Evolutionary conservation across 2,888 invertebrate genomes (phyloP).

Genomic region (Drosophila multiciliata): DNA sequence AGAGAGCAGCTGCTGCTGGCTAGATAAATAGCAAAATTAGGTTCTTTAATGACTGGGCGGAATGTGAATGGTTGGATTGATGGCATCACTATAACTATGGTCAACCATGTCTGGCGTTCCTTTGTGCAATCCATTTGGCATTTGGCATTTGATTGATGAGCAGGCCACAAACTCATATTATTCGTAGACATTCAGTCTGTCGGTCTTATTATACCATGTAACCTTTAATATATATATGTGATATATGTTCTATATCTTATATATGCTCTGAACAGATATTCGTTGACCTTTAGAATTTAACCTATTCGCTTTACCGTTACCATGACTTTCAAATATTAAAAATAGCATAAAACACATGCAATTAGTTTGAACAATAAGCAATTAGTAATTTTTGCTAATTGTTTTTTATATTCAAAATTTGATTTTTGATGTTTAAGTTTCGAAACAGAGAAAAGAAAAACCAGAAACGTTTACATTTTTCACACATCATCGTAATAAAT

Average conservation of each 20-base stretch:
- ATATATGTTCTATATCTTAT: too few relatives aligned
- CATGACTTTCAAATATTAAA: conserved; percentile 22
- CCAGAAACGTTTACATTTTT: conserved; percentile 58
- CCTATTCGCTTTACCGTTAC: conserved; percentile 3
- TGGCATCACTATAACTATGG: conserved; percentile 30
- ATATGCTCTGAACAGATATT: neutral
- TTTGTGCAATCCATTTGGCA: conserved; percentile 40
- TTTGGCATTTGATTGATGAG: conserved; percentile 44
- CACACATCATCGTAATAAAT: conserved; percentile 70
- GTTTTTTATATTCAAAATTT: conserved; percentile 20
- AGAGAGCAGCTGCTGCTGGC: neutral
- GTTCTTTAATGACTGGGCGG: neutral
- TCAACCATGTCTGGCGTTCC: neutral
- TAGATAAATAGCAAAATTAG: neutral
- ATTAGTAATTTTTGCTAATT: conserved; percentile 27
- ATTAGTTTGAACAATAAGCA: conserved; percentile 32
- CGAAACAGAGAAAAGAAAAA: conserved; percentile 3
- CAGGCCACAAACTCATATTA: conserved; percentile 23
- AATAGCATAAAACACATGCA: conserved; percentile 32
- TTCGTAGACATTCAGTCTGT: neutral
- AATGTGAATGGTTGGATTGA: neutral
- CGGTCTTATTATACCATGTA: conserved; percentile 24
- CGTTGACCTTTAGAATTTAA: conserved; percentile 7
- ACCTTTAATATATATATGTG: neutral
- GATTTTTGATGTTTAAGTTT: conserved; percentile 47